Evolutionary conservation across 2,888 invertebrate species (phyloP).

Genomic region (Scaptomyza flava): DNA sequence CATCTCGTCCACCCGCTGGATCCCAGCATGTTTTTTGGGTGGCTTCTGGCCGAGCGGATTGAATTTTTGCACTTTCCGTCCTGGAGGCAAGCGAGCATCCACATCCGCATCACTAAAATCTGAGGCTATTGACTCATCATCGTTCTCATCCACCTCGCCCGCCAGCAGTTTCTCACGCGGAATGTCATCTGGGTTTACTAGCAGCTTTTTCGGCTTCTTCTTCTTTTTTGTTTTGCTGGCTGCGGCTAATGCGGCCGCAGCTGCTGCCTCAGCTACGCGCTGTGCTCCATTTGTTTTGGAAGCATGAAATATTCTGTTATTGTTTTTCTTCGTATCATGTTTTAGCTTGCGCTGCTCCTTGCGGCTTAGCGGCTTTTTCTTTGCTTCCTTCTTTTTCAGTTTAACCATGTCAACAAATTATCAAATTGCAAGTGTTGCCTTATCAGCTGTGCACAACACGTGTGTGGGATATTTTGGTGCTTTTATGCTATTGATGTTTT

Average conservation of each 20-base stretch:
- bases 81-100: conserved; percentile 56
- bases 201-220: conserved; percentile 33
- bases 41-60: conserved; percentile 41
- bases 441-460: conserved; percentile 54
- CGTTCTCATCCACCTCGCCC: conserved; percentile 59
- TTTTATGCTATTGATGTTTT: conserved; percentile 11
- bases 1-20: conserved; percentile 63
- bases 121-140: conserved; percentile 80
- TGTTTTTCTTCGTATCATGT: conserved; percentile 88
- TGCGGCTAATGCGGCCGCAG: conserved; percentile 45
- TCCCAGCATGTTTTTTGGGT: conserved; percentile 58
- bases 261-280: conserved; percentile 67
- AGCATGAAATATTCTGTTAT: conserved; percentile 81
- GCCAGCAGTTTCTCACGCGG: conserved; percentile 64
- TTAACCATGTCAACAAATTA: conserved; percentile 65
- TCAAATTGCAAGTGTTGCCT: conserved; percentile 39
- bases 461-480: conserved; percentile 51
- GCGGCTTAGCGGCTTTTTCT: conserved; percentile 84
- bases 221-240: conserved; percentile 31
- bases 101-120: conserved; percentile 82
- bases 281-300: conserved; percentile 73
- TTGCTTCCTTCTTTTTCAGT: conserved; percentile 37
- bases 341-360: conserved; percentile 91
- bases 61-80: conserved; percentile 33
- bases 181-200: conserved; percentile 65